A percentile compares a stretch with the other conserved stretches of the same genome.
Evolutionary conservation across 2,113 vertebrate species (phyloP).

Genomic region (Copsychus sechellarum): DNA sequence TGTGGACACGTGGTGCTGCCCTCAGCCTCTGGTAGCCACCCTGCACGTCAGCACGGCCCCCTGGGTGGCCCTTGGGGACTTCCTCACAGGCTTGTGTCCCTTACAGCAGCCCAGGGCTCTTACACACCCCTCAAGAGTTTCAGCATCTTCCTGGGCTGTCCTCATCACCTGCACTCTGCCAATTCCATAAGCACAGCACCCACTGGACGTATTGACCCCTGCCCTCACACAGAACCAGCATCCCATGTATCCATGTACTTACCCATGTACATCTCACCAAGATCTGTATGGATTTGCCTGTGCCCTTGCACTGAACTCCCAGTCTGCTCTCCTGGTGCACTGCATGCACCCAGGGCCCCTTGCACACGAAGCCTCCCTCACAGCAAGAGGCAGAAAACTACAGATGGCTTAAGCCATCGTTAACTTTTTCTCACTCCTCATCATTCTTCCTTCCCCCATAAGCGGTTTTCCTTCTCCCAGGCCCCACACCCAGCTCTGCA

Average conservation of each 20-base stretch:
- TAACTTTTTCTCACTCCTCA: not conserved
- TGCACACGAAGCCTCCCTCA: not conserved
- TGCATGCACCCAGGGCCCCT: not conserved
- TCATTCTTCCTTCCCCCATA: not conserved
- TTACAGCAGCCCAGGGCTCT: not conserved
- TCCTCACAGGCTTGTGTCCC: rapidly evolving
- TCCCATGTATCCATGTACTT: not conserved
- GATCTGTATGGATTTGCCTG: not conserved
- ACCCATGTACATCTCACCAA: not conserved
- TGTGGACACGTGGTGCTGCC: not conserved
- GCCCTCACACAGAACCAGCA: not conserved
- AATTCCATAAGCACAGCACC: not conserved
- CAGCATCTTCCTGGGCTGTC: not conserved
- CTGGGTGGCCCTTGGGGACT: not conserved
- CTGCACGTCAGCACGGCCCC: rapidly evolving
- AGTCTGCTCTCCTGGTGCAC: not conserved
- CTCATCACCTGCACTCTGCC: not conserved
- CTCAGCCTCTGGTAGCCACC: not conserved
- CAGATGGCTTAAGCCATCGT: not conserved
- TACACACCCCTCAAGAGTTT: not conserved
- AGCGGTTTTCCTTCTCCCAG: not conserved
- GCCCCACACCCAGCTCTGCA: not conserved
- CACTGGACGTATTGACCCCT: not conserved
- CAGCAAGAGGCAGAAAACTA: not conserved
- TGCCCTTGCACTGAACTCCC: not conserved